A percentile compares a stretch with the other conserved stretches of the same genome.
Conservation (phyloP, 2,888 invertebrate genomes). For the Cheilosia urbana region DNA sequence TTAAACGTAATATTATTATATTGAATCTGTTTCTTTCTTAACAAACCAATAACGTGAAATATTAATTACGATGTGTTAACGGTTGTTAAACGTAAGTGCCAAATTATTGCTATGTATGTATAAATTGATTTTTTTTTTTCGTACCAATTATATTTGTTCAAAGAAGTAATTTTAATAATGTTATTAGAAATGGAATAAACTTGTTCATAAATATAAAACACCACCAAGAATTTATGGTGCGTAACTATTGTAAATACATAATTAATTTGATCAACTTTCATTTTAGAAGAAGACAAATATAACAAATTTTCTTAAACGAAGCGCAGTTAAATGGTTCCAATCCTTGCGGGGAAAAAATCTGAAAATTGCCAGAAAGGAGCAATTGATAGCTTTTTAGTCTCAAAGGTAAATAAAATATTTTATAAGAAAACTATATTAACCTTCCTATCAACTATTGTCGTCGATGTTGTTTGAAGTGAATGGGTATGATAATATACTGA, state of each 20-base stretch:
- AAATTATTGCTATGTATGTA: background rate
- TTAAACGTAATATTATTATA: background rate
- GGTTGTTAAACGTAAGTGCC: conserved; percentile 20
- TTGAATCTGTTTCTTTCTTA: conserved; percentile 4
- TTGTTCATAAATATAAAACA: too few relatives aligned
- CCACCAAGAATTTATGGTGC: too few relatives aligned
- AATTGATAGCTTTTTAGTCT: background rate
- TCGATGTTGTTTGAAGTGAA: conserved; percentile 3
- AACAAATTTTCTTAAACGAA: background rate
- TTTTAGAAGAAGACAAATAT: too few relatives aligned
- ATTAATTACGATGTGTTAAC: conserved; percentile 7
- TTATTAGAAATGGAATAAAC: too few relatives aligned
- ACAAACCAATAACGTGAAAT: background rate
- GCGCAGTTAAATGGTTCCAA: background rate
- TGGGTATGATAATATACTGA: too few relatives aligned
- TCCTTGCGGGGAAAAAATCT: background rate
- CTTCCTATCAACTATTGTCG: background rate
- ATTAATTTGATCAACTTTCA: too few relatives aligned
- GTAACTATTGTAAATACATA: too few relatives aligned
- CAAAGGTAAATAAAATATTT: conserved; percentile 15
- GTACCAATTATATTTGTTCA: too few relatives aligned
- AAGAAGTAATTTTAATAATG: too few relatives aligned
- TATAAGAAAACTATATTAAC: background rate
- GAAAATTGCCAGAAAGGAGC: conserved; percentile 14
- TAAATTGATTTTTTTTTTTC: background rate